Conservation (phyloP, 1,140 invertebrate species). For the Aplysia californica region DNA sequence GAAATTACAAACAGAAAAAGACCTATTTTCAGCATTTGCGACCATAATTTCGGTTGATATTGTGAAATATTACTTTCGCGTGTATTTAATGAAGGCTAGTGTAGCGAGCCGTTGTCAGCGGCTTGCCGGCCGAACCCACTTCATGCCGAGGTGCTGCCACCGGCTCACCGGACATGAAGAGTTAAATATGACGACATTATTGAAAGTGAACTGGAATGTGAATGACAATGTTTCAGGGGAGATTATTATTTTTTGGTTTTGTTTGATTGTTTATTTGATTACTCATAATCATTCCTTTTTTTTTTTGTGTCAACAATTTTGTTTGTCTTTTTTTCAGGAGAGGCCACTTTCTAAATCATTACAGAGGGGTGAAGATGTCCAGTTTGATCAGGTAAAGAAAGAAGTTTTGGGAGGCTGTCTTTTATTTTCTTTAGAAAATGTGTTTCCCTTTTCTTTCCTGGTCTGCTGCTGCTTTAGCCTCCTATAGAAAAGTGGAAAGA, state of each 20-base stretch:
- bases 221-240: not conserved
- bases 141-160: too few relatives aligned
- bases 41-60: too few relatives aligned
- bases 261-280: slow-evolving; percentile 16
- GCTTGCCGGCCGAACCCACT: too few relatives aligned
- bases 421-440: not conserved
- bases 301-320: too few relatives aligned
- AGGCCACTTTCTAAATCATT: slow-evolving; percentile 92
- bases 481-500: not conserved
- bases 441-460: not conserved
- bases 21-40: too few relatives aligned
- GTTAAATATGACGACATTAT: not conserved
- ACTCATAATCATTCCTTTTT: too few relatives aligned
- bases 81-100: too few relatives aligned
- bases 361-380: slow-evolving; percentile 93
- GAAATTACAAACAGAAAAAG: too few relatives aligned
- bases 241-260: not conserved
- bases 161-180: not conserved
- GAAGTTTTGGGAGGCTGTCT: not conserved
- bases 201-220: not conserved
- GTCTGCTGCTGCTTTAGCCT: not conserved
- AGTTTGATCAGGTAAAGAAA: slow-evolving; percentile 85
- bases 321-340: slow-evolving; percentile 73
- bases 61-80: too few relatives aligned
- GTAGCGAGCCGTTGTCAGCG: too few relatives aligned